These are phyloP conservation scores for Threskiornis aethiopicus DNA, from an alignment of 2,797 vertebrate genomes.

Conservation along the genomic window DNA sequence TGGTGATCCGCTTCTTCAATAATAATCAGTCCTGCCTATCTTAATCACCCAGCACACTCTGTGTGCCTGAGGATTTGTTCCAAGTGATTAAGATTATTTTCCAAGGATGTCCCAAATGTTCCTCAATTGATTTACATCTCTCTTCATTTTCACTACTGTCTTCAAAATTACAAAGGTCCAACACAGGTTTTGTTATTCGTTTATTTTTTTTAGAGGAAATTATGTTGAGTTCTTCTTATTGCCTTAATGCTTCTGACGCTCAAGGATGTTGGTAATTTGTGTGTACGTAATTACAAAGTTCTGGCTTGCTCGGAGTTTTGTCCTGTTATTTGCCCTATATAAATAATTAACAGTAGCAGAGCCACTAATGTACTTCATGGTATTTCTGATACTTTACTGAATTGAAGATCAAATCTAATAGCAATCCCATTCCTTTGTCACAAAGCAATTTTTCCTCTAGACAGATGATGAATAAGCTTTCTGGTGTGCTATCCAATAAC, in stretches of 20 bases:
- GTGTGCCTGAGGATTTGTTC: background rate
- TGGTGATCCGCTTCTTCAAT: background rate
- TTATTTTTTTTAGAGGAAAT: background rate
- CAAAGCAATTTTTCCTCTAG: background rate
- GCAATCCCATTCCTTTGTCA: background rate
- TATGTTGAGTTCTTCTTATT: background rate
- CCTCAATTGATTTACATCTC: background rate
- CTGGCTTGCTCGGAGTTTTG: background rate
- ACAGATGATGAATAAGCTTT: background rate
- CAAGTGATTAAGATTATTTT: background rate
- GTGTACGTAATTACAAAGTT: background rate
- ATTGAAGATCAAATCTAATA: background rate
- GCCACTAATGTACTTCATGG: background rate
- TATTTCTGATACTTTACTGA: background rate
- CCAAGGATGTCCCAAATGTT: background rate
- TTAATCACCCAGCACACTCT: background rate
- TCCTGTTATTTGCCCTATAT: background rate
- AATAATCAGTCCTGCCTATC: background rate
- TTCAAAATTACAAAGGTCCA: background rate
- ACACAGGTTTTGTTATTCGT: background rate
- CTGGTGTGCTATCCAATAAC: background rate
- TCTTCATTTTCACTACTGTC: background rate
- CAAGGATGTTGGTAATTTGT: background rate
- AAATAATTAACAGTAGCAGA: background rate
- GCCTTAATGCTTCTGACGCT: background rate